phyloP scores from a whole-genome alignment of 2,797 vertebrate species.

The Amblyopsis hoosieri region DNA sequence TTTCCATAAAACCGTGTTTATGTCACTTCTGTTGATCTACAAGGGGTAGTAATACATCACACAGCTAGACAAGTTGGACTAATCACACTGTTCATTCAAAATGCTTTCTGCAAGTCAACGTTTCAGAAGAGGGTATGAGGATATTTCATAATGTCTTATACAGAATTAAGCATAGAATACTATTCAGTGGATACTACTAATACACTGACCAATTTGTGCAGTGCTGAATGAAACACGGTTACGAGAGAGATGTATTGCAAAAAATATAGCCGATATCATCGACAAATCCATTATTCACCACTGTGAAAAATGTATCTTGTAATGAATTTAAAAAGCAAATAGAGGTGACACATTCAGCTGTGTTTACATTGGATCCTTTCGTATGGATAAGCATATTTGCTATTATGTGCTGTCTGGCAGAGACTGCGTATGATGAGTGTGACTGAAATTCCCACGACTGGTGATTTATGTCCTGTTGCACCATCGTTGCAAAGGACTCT shows the following conservation, averaged over 20 bases:
- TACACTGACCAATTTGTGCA: no score
- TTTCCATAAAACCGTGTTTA: conserved; percentile 46
- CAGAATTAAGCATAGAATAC: conserved; percentile 3
- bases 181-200: no score
- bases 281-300: conserved; percentile 13
- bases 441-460: conserved; percentile 21
- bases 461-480: conserved; percentile 24
- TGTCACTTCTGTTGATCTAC: conserved; percentile 25
- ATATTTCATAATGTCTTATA: conserved; percentile 19
- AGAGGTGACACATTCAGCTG: conserved; percentile 36
- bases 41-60: conserved; percentile 51
- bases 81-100: conserved; percentile 43
- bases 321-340: conserved; percentile 23
- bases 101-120: conserved; percentile 9
- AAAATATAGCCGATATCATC: conserved; percentile 20
- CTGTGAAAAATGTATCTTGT: conserved; percentile 9
- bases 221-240: conserved; percentile 8
- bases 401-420: conserved; percentile 31
- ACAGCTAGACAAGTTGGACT: conserved; percentile 32
- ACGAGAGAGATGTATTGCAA: conserved; percentile 25
- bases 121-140: conserved; percentile 27
- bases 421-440: conserved; percentile 29
- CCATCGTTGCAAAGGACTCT: conserved; percentile 37
- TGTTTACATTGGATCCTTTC: conserved; percentile 40
- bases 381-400: conserved; percentile 33